Conservation (phyloP, 2,797 vertebrate genomes). For the Borostomias antarcticus region DNA sequence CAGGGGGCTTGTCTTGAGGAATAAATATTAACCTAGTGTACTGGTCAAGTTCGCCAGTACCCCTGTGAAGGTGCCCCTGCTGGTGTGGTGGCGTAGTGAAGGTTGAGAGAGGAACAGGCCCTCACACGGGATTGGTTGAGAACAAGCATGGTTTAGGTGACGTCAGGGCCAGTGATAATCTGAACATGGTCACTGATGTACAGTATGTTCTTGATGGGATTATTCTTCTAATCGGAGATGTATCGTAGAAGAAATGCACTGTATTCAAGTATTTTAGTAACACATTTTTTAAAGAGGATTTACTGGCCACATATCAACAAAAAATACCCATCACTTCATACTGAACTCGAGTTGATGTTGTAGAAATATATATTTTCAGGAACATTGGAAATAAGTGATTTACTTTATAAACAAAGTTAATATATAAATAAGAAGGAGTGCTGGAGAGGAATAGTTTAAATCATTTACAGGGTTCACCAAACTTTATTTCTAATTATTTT, state of each 20-base stretch:
- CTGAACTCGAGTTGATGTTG: neutral
- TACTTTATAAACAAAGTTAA: too few relatives aligned
- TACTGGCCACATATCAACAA: neutral
- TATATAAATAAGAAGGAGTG: neutral
- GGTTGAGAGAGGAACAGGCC: slow-evolving; percentile 66
- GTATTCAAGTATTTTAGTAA: too few relatives aligned
- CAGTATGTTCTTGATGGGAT: too few relatives aligned
- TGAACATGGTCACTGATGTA: too few relatives aligned
- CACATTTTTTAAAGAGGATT: too few relatives aligned
- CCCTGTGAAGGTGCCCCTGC: slow-evolving; percentile 82
- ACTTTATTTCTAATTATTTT: too few relatives aligned
- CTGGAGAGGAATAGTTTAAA: neutral
- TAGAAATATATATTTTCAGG: slow-evolving; percentile 11
- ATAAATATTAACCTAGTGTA: slow-evolving; percentile 45
- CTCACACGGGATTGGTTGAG: slow-evolving; percentile 1
- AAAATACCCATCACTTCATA: neutral
- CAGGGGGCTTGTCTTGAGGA: slow-evolving; percentile 12
- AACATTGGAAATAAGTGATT: too few relatives aligned
- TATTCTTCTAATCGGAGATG: neutral
- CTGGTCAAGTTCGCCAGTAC: slow-evolving; percentile 55
- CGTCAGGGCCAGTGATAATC: neutral
- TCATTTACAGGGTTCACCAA: too few relatives aligned
- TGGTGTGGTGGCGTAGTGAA: slow-evolving; percentile 60
- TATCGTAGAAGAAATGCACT: too few relatives aligned
- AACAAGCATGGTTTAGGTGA: slow-evolving; percentile 8